A percentile compares a stretch with the other conserved stretches of the same genome.
phyloP scores from a whole-genome alignment of 2,797 vertebrate species.

The Gephyroberyx darwinii region DNA sequence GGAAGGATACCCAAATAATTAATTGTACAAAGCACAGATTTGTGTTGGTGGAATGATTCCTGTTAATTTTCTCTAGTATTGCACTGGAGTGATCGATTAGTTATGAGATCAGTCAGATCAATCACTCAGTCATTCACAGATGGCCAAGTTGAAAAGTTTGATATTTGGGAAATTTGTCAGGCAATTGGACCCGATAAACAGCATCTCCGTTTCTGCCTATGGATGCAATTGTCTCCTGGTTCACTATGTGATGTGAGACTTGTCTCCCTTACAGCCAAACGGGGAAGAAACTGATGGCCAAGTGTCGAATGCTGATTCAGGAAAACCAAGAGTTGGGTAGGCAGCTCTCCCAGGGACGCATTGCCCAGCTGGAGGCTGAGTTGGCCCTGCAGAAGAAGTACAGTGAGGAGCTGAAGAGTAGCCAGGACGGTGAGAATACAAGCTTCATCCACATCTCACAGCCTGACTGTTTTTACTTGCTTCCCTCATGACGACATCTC shows the following conservation, averaged over 20 bases:
- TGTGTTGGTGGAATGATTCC: slow-evolving; percentile 16
- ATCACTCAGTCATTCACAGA: slow-evolving; percentile 3
- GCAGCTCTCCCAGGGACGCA: slow-evolving; percentile 98
- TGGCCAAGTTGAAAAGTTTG: slow-evolving; percentile 16
- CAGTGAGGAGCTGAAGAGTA: slow-evolving; percentile 99
- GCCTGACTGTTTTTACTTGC: neutral
- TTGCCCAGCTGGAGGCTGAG: slow-evolving; percentile 99
- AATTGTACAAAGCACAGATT: slow-evolving; percentile 19
- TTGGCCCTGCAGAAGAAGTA: slow-evolving; percentile 99
- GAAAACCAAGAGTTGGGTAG: slow-evolving; percentile 99
- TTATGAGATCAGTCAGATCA: too few species aligned
- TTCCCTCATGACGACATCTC: too few species aligned
- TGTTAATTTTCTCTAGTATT: slow-evolving; percentile 5
- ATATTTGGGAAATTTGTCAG: slow-evolving; percentile 19
- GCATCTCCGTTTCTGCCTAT: slow-evolving; percentile 46
- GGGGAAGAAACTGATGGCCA: slow-evolving; percentile 99
- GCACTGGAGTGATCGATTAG: neutral
- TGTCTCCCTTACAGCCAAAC: slow-evolving; percentile 99
- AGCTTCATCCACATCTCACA: neutral
- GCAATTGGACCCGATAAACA: slow-evolving; percentile 27
- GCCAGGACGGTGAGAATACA: slow-evolving; percentile 93
- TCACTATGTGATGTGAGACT: slow-evolving; percentile 96
- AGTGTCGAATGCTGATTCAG: slow-evolving; percentile 99
- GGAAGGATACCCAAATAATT: slow-evolving; percentile 4
- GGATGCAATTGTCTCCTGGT: slow-evolving; percentile 71